Evolutionary conservation across 2,888 invertebrate genomes (phyloP), one percentile per base, ranked within the genome.

Genomic region (Aphodius sticticus): DNA sequence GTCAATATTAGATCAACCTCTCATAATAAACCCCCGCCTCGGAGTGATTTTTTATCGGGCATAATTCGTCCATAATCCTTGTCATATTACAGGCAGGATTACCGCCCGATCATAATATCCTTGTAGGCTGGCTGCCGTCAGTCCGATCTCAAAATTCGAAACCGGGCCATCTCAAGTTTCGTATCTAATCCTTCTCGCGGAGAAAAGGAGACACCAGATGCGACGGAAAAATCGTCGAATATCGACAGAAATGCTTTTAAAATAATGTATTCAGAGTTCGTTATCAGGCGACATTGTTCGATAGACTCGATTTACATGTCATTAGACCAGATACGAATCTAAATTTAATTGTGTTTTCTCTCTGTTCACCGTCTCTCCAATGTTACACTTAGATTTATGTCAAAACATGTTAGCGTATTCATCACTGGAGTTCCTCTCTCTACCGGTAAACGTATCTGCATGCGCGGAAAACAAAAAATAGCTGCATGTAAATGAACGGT

Each of bases 251-350:
- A 74, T 35, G 74, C 74, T 74, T 74, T 74, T 74, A 74, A 74
- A 35, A 37, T 74, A 74, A 74, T 74, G 35, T 74, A 74, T 74
- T 74, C 74, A 26, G 36, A 35, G 36, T 37, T 74, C 12, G 36
- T 74, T 74, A 74, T 74, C 74, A 35, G 74, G 35, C 74, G 74
- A 74, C 74, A 74, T 74, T 74, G 77, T 79, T 79, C 79, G 72
- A 79, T 79, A 79, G 72, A 72, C 79, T 79, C 77, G 77, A 79
- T 79, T 79, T 79, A 77, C 79, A 79, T 79, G 79, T 79, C 79
- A 79, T 79, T 79, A 79, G n/a, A 79, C 69, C 72, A 76, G 79
- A 79, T 79, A 79, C 76, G 77, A 77, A 79, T 79, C 79, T 79
- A 71, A 78, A 78, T 78, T 78, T 78, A 79, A 79, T 79, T 79